Percentiles rank a stretch among this genome's conserved stretches.
Conservation (phyloP, 2,797 vertebrate species). For the Diglossa cyanea region DNA sequence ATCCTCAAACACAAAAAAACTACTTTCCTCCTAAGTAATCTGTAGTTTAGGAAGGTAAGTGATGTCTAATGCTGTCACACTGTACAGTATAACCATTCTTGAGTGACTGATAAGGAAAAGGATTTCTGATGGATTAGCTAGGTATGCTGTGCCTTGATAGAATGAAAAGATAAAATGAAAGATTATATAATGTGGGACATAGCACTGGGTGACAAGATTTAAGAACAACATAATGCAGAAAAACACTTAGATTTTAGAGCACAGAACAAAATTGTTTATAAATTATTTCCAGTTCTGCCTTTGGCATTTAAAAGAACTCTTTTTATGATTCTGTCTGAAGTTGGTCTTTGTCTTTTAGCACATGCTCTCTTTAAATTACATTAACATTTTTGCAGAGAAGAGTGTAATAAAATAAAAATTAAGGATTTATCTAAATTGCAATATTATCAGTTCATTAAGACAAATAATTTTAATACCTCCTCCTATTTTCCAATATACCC, state of each 20-base stretch:
- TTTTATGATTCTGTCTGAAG: background rate
- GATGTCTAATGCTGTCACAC: conserved; percentile 58
- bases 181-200: conserved; percentile 45
- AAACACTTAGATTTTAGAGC: conserved; percentile 25
- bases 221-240: conserved; percentile 16
- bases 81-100: conserved; percentile 49
- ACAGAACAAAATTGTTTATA: background rate
- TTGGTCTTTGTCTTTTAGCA: background rate
- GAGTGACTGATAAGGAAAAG: conserved; percentile 66
- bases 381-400: background rate
- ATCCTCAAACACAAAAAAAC: background rate
- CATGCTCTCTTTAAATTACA: background rate
- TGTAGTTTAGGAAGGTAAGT: conserved; percentile 61
- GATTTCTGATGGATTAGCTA: conserved; percentile 71
- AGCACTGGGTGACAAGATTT: conserved; percentile 25
- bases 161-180: conserved; percentile 63
- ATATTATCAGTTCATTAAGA: background rate
- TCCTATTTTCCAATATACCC: background rate
- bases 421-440: background rate
- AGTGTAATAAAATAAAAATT: background rate
- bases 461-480: background rate
- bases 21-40: conserved; percentile 24
- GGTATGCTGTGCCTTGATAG: conserved; percentile 60
- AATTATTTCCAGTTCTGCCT: background rate
- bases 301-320: background rate